A percentile compares a stretch with the other conserved stretches of the same genome.
Conservation (phyloP, 1,140 invertebrate genomes). For the Hormaphis cornu region DNA sequence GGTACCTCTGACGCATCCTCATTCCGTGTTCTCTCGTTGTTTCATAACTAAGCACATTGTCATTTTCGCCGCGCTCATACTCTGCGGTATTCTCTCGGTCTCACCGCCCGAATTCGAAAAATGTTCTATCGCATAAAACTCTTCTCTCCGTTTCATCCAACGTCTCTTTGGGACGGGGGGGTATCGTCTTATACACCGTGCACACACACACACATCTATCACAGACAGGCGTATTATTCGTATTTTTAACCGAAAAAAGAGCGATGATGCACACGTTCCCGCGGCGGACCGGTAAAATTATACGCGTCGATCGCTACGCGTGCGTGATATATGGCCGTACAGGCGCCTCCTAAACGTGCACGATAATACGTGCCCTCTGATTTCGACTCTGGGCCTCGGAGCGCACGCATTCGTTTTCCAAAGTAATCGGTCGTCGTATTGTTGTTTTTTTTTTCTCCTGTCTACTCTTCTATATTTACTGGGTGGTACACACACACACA, state of each 20-base stretch:
- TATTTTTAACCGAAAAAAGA: background rate
- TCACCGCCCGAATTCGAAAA: no score
- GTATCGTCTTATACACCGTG: no score
- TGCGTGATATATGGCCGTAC: constrained; percentile 8
- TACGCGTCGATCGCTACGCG: background rate
- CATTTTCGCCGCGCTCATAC: no score
- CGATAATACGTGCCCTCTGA: constrained; percentile 4
- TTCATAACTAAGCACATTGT: no score
- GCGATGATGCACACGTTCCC: background rate
- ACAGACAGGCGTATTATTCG: background rate
- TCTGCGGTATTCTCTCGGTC: no score
- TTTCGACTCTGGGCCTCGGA: background rate
- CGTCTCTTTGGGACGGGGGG: no score
- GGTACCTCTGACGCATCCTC: no score
- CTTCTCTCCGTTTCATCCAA: no score
- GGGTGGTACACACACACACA: background rate
- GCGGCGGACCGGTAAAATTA: background rate
- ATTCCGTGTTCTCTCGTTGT: no score
- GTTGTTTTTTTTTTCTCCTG: background rate
- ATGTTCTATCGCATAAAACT: no score
- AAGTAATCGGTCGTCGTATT: background rate
- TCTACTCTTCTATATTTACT: background rate
- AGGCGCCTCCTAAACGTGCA: background rate
- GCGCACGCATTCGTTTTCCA: constrained; percentile 12
- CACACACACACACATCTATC: no score